Base-by-base conservation (phyloP, 2,113 vertebrate species). In the Hyaena hyaena region DNA sequence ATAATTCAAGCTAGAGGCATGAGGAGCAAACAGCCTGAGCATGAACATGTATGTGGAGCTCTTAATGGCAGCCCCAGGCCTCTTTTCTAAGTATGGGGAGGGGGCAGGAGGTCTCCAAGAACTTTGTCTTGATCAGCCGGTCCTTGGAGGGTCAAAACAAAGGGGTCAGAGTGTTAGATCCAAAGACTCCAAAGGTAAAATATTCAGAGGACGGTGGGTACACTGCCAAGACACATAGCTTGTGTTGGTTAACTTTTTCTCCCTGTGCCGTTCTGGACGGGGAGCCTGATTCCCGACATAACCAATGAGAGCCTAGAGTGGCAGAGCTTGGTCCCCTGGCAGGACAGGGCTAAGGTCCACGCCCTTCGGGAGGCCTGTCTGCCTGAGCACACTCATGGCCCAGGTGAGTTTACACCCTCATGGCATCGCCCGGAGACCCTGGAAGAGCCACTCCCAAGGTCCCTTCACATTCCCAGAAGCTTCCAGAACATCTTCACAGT, bases 131-230 rank as follows among this genome's bases (percentile, higher is more conserved):
- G 5, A 93, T 58, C 79, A 66, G 63, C 9, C 35, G n/a, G 33
- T 94, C 69, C 92, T 23, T n/a, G 50, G 79, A 74, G 83, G 69
- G 50, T 82, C 76, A 93, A 94, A 50, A 82, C 17, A 80, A 91
- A 90, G 26, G 39, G 12, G 12, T 76, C 50, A 53, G 0, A 14
- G 66, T 86, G 23, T 89, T 65, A 82, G 31, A 66, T 2, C 69
- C 16, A 28, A 86, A 95, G 85, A 43, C 12, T 89, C 84, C 84
- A 33, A 2, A 63, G 15, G 63, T 74, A 45, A 96, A 69, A 26
- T 28, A 43, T n/a, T 31, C 15, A 82, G 66, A 73, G 58, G 43
- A 21, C 39, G 28, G 35, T 23, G 35, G 45, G 55, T 23, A 8
- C 14, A 21, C 35, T 55, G 85, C 50, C 17, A 58, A 79, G 45